These are phyloP conservation scores for Sceloporus undulatus DNA, from an alignment of 2,113 vertebrate genomes.

Conservation along the genomic window DNA sequence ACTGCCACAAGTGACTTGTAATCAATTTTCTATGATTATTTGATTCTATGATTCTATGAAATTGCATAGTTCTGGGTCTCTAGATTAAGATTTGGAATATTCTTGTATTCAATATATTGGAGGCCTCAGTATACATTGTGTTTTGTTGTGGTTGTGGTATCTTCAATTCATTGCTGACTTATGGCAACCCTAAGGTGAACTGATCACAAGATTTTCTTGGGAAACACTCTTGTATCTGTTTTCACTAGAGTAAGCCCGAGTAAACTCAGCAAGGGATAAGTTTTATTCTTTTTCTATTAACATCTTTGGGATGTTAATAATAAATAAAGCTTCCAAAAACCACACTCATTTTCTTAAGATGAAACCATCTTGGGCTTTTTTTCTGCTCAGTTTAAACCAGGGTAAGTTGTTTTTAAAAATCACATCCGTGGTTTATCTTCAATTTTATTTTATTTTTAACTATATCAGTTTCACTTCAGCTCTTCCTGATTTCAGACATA, in stretches of 20 bases:
- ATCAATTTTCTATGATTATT: no score
- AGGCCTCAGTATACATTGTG: neutral
- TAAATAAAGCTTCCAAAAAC: slow-evolving; percentile 19
- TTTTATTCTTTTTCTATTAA: no score
- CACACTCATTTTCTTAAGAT: slow-evolving; percentile 33
- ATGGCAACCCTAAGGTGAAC: no score
- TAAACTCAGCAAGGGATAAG: no score
- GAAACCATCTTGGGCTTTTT: slow-evolving; percentile 35
- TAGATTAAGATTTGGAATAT: neutral
- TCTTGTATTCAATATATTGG: neutral
- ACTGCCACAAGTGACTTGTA: neutral
- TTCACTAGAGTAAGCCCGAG: no score
- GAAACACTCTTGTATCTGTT: no score
- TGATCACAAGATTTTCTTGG: no score
- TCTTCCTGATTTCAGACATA: slow-evolving; percentile 35
- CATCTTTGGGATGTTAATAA: neutral
- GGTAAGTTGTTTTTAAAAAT: slow-evolving; percentile 34
- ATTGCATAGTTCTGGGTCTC: neutral
- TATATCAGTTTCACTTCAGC: slow-evolving; percentile 28
- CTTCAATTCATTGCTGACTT: no score
- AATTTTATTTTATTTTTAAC: slow-evolving; percentile 51
- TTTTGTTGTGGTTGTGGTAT: no score
- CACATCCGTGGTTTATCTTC: slow-evolving; percentile 35
- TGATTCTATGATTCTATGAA: no score
- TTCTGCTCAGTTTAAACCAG: slow-evolving; percentile 43